Evolutionary conservation across 1,140 invertebrate genomes (phyloP).

Genomic region (Drosophila mayri): DNA sequence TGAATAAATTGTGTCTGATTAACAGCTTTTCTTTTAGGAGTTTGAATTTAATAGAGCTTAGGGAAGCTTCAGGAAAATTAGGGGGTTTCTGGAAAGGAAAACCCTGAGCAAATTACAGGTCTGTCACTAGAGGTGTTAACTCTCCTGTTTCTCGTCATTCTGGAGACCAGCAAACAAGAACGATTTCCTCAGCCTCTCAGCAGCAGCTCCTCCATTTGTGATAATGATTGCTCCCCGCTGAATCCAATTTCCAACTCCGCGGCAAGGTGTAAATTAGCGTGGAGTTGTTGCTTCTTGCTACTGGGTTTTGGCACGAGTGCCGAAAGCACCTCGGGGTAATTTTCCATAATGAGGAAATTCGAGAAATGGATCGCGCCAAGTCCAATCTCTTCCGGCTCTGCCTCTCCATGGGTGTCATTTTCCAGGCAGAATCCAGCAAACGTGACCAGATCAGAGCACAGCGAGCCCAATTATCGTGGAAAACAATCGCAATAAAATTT

Average conservation of each 20-base stretch:
- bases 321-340: slow-evolving; percentile 16
- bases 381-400: slow-evolving; percentile 56
- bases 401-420: slow-evolving; percentile 42
- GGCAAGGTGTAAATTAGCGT: slow-evolving; percentile 37
- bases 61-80: neutral
- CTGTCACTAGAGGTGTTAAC: slow-evolving; percentile 23
- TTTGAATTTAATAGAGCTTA: neutral
- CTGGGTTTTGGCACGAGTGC: slow-evolving; percentile 32
- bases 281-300: slow-evolving; percentile 11
- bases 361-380: slow-evolving; percentile 13
- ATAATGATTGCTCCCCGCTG: slow-evolving; percentile 11
- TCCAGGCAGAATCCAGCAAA: slow-evolving; percentile 50
- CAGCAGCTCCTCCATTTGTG: slow-evolving; percentile 2
- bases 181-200: slow-evolving; percentile 1
- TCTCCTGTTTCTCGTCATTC: neutral
- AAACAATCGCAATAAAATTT: slow-evolving; percentile 59
- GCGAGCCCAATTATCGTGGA: slow-evolving; percentile 51
- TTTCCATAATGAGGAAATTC: slow-evolving; percentile 35
- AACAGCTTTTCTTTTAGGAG: neutral
- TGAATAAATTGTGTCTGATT: neutral
- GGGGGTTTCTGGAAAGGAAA: neutral
- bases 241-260: slow-evolving; percentile 15
- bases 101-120: slow-evolving; percentile 24
- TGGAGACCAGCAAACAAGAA: slow-evolving; percentile 30
- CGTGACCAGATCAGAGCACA: slow-evolving; percentile 50